phyloP scores from a whole-genome alignment of 2,113 vertebrate species.

The Hyperoodon ampullatus region DNA sequence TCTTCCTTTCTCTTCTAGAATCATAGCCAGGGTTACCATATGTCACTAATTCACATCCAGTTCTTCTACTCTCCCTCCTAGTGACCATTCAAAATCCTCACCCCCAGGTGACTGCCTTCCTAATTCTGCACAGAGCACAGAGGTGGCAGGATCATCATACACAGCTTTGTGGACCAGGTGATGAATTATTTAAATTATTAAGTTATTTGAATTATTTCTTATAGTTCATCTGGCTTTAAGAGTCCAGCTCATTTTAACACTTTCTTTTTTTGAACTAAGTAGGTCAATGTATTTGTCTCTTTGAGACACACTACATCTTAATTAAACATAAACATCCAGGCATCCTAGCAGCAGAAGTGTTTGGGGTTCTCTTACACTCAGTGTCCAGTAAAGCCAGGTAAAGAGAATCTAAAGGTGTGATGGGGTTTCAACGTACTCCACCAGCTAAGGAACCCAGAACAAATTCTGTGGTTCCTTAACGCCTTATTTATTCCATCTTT shows the following conservation, averaged over 20 bases:
- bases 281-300: conserved; percentile 39
- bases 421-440: neutral
- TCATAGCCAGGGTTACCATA: neutral
- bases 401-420: neutral
- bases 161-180: neutral
- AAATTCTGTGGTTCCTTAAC: neutral
- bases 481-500: conserved; percentile 29
- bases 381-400: neutral
- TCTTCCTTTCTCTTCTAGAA: neutral
- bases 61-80: neutral
- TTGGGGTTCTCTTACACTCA: neutral
- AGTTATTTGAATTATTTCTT: conserved; percentile 14
- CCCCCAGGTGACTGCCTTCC: neutral
- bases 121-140: neutral
- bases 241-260: conserved; percentile 31
- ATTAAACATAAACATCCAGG: neutral
- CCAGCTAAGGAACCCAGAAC: neutral
- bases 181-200: neutral
- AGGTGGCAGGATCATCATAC: neutral
- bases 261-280: conserved; percentile 39
- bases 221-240: neutral
- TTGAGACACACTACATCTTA: neutral
- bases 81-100: neutral
- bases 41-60: neutral
- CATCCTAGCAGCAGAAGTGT: neutral